Percentiles rank a stretch among this genome's conserved stretches.
These are phyloP conservation scores for Zonitis immaculata DNA, from an alignment of 2,888 invertebrate genomes.

Conservation along the genomic window DNA sequence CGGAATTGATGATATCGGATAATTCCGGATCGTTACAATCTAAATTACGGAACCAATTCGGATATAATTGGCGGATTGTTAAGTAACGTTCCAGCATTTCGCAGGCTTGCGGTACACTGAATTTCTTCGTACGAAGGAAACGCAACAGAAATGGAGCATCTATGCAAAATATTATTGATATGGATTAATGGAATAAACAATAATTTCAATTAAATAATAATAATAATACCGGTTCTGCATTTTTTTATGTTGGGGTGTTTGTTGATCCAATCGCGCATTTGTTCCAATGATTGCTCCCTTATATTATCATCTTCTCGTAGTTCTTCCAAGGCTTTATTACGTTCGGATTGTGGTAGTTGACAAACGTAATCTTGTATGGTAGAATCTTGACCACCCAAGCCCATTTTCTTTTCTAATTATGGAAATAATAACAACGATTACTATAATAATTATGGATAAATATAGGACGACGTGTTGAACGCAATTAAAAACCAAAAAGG, in stretches of 20 bases:
- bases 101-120: constrained; percentile 78
- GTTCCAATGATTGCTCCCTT: constrained; percentile 67
- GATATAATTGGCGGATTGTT: constrained; percentile 77
- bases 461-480: too few species aligned
- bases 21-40: constrained; percentile 76
- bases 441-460: too few species aligned
- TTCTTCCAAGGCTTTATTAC: constrained; percentile 64
- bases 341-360: constrained; percentile 54
- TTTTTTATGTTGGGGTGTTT: constrained; percentile 78
- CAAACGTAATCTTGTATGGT: constrained; percentile 41
- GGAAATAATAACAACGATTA: not conserved
- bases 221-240: constrained; percentile 66
- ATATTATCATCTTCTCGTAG: constrained; percentile 74
- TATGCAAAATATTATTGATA: constrained; percentile 32
- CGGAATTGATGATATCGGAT: constrained; percentile 74
- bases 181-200: too few species aligned
- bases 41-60: constrained; percentile 79
- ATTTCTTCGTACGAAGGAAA: constrained; percentile 83
- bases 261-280: constrained; percentile 76
- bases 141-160: constrained; percentile 77
- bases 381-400: constrained; percentile 44
- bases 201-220: not conserved
- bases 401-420: constrained; percentile 36
- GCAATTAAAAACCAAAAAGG: too few species aligned
- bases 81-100: constrained; percentile 85